These are phyloP conservation scores for Apis laboriosa DNA, from an alignment of 1,140 invertebrate species.

Conservation along the genomic window DNA sequence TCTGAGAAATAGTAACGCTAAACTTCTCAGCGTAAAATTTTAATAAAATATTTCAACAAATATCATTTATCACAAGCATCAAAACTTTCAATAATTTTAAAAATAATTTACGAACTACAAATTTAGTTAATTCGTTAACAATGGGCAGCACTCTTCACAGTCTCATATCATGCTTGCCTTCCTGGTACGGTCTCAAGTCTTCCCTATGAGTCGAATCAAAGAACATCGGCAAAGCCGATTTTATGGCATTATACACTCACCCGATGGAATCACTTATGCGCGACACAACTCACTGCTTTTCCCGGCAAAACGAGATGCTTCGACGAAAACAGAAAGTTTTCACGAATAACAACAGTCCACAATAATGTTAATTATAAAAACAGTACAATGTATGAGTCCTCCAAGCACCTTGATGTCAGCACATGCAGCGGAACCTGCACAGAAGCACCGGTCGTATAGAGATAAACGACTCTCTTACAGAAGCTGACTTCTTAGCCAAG, in stretches of 20 bases:
- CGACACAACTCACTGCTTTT: slow-evolving; percentile 39
- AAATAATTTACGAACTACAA: neutral
- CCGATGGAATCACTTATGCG: slow-evolving; percentile 36
- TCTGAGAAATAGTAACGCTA: slow-evolving; percentile 36
- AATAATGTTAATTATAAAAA: slow-evolving; percentile 71
- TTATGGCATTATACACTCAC: slow-evolving; percentile 54
- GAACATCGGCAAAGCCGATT: slow-evolving; percentile 52
- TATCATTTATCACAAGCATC: neutral
- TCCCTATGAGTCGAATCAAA: slow-evolving; percentile 42
- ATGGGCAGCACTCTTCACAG: neutral
- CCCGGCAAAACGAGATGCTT: slow-evolving; percentile 29
- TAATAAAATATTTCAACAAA: neutral
- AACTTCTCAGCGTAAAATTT: slow-evolving; percentile 9
- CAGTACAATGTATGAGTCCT: slow-evolving; percentile 63
- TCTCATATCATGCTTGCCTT: slow-evolving; percentile 37
- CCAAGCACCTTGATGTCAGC: slow-evolving; percentile 71
- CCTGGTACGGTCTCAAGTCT: slow-evolving; percentile 21
- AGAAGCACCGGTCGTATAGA: slow-evolving; percentile 54
- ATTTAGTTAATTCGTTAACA: neutral
- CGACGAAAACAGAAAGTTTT: slow-evolving; percentile 34
- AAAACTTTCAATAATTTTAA: neutral
- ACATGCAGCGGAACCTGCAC: slow-evolving; percentile 71
- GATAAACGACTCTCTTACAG: slow-evolving; percentile 37
- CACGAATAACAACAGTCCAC: slow-evolving; percentile 60
- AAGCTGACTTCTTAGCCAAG: neutral